Conservation (phyloP, 1,140 invertebrate genomes). For the Babylonia areolata region DNA sequence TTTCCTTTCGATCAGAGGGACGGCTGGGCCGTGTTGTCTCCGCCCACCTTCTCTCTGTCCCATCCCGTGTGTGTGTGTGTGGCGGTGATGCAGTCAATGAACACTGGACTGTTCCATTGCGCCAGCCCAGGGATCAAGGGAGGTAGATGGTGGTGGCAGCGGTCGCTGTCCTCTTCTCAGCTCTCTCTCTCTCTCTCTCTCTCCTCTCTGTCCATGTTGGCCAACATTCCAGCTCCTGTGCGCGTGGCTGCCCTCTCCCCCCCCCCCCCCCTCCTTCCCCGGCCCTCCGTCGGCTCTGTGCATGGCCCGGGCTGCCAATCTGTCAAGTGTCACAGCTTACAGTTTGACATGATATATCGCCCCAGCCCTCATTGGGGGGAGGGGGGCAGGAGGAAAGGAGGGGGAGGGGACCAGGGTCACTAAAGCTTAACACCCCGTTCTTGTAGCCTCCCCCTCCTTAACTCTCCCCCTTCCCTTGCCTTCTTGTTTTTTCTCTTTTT, state of each 20-base stretch:
- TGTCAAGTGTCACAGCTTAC: constrained; percentile 71
- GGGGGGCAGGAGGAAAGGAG: constrained; percentile 62
- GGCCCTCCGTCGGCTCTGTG: constrained; percentile 9
- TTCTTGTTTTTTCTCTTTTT: neutral
- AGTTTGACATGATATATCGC: constrained; percentile 71
- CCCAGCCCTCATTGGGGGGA: constrained; percentile 61
- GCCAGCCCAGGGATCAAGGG: neutral
- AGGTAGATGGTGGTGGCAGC: neutral
- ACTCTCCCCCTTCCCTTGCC: neutral
- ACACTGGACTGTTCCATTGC: neutral
- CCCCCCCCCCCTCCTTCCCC: constrained; percentile 18
- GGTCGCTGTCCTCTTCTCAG: neutral
- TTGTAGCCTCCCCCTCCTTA: neutral
- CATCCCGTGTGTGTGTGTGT: neutral
- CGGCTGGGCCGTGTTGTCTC: too few species aligned
- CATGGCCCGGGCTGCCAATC: constrained; percentile 61
- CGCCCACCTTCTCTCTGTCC: too few species aligned
- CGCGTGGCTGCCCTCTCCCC: constrained; percentile 22
- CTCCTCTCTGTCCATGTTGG: neutral
- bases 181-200: too few species aligned
- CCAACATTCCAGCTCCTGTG: neutral
- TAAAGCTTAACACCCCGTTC: constrained; percentile 23
- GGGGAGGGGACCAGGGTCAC: constrained; percentile 55
- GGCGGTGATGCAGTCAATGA: constrained; percentile 33
- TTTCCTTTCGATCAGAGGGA: too few species aligned